phyloP scores from a whole-genome alignment of 2,888 invertebrate genomes.

The Pristionchus mayeri region DNA sequence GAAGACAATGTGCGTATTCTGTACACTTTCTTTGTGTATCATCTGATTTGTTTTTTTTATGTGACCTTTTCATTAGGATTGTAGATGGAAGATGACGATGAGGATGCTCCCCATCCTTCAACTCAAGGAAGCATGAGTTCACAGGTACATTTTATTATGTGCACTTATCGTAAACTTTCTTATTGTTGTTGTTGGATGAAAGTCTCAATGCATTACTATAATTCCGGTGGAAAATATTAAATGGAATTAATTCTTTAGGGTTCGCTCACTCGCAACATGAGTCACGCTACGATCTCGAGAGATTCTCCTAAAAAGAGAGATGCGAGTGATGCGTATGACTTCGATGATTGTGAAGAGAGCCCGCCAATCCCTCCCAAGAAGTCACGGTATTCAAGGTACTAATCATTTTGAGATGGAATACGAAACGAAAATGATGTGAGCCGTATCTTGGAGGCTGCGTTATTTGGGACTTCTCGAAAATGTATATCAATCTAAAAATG shows the following conservation, averaged over 20 bases:
- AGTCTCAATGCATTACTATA: not conserved
- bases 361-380: conserved; percentile 20
- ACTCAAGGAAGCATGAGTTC: conserved; percentile 38
- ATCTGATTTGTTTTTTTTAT: not conserved
- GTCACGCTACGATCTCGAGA: not conserved
- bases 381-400: conserved; percentile 6
- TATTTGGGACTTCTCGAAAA: too few relatives aligned
- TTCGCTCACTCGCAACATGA: conserved; percentile 33
- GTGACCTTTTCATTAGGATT: not conserved
- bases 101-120: conserved; percentile 16
- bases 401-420: too few relatives aligned
- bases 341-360: conserved; percentile 48
- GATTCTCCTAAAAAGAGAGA: conserved; percentile 32
- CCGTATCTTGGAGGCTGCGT: too few relatives aligned
- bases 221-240: too few relatives aligned
- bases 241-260: conserved; percentile 4
- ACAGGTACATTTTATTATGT: not conserved
- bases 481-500: too few relatives aligned
- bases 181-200: too few relatives aligned
- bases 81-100: conserved; percentile 31
- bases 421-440: too few relatives aligned
- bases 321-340: conserved; percentile 42
- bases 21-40: not conserved
- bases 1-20: conserved; percentile 33
- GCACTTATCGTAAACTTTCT: not conserved